Conservation (phyloP, 2,113 vertebrate genomes). For the Argyrosomus japonicus region DNA sequence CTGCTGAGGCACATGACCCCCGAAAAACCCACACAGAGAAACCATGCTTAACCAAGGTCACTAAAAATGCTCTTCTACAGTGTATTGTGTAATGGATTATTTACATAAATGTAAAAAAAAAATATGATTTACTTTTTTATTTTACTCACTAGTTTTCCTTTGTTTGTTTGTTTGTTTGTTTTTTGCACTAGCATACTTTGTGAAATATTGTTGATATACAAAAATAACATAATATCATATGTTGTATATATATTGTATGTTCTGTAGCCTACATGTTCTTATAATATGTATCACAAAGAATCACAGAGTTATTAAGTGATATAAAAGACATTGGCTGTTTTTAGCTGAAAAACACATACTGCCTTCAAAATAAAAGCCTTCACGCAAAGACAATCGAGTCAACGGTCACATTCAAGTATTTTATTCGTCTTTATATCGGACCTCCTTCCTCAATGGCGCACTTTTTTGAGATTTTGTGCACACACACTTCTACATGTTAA, state of each 20-base stretch:
- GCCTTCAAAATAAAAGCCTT: conserved; percentile 28
- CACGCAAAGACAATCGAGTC: not conserved
- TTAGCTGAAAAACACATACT: not conserved
- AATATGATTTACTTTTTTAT: not conserved
- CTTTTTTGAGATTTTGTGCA: not conserved
- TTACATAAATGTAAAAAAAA: not conserved
- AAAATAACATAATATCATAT: no score
- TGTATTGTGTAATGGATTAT: no score
- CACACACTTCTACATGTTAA: not conserved
- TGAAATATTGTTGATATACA: not conserved
- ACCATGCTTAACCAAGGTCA: not conserved
- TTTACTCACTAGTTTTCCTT: not conserved
- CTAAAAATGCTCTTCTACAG: not conserved
- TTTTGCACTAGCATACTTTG: not conserved
- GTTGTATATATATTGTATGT: not conserved
- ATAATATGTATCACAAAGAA: not conserved
- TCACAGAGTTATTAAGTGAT: not conserved
- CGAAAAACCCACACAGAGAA: not conserved
- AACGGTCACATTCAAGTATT: not conserved
- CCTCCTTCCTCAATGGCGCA: not conserved
- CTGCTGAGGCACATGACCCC: not conserved
- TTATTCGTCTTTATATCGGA: no score
- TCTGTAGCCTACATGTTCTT: not conserved
- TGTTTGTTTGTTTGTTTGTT: no score
- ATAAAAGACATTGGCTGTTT: not conserved